These are phyloP conservation scores for Cataglyphis hispanica DNA, from an alignment of 1,140 invertebrate genomes.

Conservation along the genomic window DNA sequence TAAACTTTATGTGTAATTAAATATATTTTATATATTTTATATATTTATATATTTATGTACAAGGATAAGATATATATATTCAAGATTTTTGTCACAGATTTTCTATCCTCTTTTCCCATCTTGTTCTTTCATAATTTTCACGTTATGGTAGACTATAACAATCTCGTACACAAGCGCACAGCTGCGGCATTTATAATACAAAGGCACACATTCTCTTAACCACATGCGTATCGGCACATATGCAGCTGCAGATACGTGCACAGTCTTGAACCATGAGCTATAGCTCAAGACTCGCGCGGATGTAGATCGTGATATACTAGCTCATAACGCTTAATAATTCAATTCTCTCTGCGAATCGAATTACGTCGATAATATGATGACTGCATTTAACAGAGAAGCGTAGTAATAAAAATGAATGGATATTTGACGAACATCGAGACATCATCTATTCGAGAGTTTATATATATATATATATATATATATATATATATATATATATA, in stretches of 20 bases:
- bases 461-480: too few relatives aligned
- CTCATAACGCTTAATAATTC: slow-evolving; percentile 36
- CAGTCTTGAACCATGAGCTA: not conserved
- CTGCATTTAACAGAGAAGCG: not conserved
- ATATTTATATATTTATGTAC: not conserved
- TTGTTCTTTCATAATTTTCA: not conserved
- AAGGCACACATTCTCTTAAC: slow-evolving; percentile 17
- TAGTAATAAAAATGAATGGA: not conserved
- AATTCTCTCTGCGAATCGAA: not conserved
- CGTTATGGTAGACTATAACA: not conserved
- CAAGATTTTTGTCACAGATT: not conserved
- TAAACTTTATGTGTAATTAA: not conserved
- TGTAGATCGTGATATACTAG: not conserved
- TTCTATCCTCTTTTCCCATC: not conserved
- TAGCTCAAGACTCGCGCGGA: slow-evolving; percentile 1
- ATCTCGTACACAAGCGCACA: not conserved
- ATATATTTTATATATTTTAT: not conserved
- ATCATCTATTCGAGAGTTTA: not conserved
- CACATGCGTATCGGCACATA: slow-evolving; percentile 22
- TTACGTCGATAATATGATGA: not conserved
- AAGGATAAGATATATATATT: not conserved
- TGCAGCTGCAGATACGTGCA: slow-evolving; percentile 18
- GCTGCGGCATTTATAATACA: not conserved
- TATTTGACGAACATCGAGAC: not conserved
- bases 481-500: too few relatives aligned